Conservation (phyloP, 2,113 vertebrate species). For the Rhynchopsitta pachyrhyncha region DNA sequence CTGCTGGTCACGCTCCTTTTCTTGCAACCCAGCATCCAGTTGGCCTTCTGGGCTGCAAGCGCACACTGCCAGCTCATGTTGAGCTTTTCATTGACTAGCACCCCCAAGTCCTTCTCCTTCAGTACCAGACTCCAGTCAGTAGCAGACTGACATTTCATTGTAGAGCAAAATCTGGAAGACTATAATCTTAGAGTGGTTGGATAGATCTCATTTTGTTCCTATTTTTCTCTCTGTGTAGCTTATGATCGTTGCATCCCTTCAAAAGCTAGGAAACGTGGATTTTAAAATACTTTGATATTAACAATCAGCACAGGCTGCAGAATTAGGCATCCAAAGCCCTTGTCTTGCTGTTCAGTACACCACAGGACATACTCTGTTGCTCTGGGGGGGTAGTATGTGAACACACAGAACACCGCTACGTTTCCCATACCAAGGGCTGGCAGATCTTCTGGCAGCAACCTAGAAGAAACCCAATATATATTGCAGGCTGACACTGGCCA, state of each 20-base stretch:
- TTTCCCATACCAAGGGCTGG: background rate
- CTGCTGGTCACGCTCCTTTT: background rate
- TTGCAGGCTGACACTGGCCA: background rate
- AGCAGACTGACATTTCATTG: background rate
- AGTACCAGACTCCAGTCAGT: background rate
- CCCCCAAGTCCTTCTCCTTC: background rate
- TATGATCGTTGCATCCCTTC: background rate
- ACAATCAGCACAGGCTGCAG: background rate
- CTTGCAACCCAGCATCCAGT: background rate
- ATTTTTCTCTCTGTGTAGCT: background rate
- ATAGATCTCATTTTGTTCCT: background rate
- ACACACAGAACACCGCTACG: rapidly evolving
- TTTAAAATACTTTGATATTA: background rate
- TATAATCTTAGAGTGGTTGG: background rate
- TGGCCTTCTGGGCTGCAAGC: background rate
- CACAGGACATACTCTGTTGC: background rate
- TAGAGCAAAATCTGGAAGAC: background rate
- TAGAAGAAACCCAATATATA: background rate
- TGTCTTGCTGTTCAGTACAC: background rate
- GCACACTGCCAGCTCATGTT: background rate
- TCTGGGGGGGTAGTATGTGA: background rate
- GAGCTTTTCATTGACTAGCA: background rate
- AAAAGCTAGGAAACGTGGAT: background rate
- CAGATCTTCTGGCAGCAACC: background rate
- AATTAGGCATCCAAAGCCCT: background rate